Conservation (phyloP, 2,113 vertebrate species). For the Reinhardtius hippoglossoides region DNA sequence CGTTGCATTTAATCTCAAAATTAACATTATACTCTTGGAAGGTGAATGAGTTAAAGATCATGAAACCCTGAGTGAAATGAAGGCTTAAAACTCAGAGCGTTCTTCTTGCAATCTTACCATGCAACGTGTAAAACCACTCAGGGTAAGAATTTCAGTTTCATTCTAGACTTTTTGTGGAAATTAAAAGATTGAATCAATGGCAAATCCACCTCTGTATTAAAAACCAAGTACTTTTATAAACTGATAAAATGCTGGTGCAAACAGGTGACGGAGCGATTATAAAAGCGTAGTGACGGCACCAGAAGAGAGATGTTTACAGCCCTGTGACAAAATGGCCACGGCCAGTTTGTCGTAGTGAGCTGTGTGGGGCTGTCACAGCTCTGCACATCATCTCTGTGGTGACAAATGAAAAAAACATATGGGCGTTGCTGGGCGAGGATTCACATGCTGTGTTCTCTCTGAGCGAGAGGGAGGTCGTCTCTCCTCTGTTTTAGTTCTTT, state of each 20-base stretch:
- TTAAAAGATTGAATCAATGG: no score
- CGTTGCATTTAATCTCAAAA: no score
- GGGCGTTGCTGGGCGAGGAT: constrained; percentile 40
- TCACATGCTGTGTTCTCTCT: constrained; percentile 11
- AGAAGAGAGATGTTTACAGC: constrained; percentile 25
- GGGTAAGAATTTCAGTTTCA: no score
- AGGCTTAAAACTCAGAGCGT: no score
- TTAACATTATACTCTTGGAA: no score
- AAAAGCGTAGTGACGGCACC: neutral
- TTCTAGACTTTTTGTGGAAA: no score
- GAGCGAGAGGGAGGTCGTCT: constrained; percentile 52
- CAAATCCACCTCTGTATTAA: no score
- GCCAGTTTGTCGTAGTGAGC: neutral
- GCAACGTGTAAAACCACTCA: no score
- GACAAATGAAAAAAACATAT: constrained; percentile 70
- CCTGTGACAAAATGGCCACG: constrained; percentile 53
- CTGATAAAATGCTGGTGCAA: neutral
- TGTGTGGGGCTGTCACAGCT: constrained; percentile 12
- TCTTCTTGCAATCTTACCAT: no score
- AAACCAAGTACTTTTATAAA: no score
- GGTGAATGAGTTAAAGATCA: no score
- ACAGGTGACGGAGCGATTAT: constrained; percentile 12
- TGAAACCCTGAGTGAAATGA: no score
- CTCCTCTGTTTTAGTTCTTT: constrained; percentile 54
- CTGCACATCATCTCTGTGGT: constrained; percentile 49